Base-by-base conservation (phyloP, 2,113 vertebrate species). In the Typhlomys cinereus region DNA sequence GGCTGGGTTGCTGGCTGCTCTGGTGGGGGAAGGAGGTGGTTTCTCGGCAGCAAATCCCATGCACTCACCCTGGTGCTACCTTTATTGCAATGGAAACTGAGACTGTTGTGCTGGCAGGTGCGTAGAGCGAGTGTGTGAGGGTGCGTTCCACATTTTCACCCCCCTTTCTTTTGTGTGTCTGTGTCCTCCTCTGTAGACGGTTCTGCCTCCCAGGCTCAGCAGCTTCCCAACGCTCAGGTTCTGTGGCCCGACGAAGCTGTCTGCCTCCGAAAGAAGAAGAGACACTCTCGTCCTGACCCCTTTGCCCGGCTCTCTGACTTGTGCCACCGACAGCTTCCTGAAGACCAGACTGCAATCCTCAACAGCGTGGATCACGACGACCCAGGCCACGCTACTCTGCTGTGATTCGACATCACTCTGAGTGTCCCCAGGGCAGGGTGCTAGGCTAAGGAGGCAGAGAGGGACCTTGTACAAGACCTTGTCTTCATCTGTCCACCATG, bases 201-300 rank as follows among this genome's bases (percentile, higher is more conserved):
- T 97, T 98, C 98, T 98, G 98, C 98, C 99, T 99, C 99, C 99
- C 99, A 99, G 99, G 99, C 99, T 98, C 99, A 98, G 99, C 99
- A 99, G 98, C 98, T 97, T 98, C 98, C 98, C 98, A 98, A 97
- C 98, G 99, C 99, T 98, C 99, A 99, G 99, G 99, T 99, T 98
- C 98, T 98, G 98, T 98, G 96, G 95, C 98, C 98, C 96, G 98
- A 98, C 70, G 98, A 98, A 98, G 98, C 98, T 97, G 98, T 99
- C 98, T 98, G 98, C 98, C 98, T 99, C 98, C 98, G 98, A 93
- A 99, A 98, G 98, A 99, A 99, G 98, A 99, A 98, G 98, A 98
- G 98, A 98, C 98, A 99, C 88, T 97, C 98, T 96, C 98, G 98
- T 97, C 99, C 99, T 95, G 98, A 98, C 97, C 99, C 99, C 91